Evolutionary conservation across 2,113 vertebrate species (phyloP).

Genomic region (Fukomys damarensis): DNA sequence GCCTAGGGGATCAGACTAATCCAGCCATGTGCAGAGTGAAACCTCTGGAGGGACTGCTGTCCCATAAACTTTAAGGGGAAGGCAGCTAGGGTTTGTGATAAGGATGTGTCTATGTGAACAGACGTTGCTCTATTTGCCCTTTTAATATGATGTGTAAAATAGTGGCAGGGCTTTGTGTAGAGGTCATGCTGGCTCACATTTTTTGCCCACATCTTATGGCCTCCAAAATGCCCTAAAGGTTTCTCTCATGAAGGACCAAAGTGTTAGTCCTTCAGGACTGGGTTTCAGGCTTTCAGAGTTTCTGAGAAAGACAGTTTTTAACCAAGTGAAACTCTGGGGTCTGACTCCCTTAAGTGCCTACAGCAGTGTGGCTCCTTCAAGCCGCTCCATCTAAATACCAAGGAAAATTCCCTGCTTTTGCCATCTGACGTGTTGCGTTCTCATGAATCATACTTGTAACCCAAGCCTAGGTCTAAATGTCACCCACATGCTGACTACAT

Average conservation of each 20-base stretch:
- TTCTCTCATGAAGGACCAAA: not conserved
- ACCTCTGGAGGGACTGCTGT: not conserved
- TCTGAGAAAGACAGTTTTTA: not conserved
- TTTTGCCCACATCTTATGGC: not conserved
- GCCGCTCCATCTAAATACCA: constrained; percentile 40
- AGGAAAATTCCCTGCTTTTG: constrained; percentile 7
- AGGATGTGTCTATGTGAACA: not conserved
- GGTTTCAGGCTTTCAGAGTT: not conserved
- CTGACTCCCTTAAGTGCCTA: not conserved
- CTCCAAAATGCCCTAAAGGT: not conserved
- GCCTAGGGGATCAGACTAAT: not conserved
- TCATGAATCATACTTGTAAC: constrained; percentile 38
- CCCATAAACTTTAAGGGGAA: not conserved
- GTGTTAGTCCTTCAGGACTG: not conserved
- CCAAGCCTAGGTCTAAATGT: constrained; percentile 66
- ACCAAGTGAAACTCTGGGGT: not conserved
- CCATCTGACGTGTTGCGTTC: constrained; percentile 47
- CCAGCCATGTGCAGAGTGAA: rapidly evolving
- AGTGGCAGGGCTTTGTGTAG: not conserved
- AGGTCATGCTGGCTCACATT: not conserved
- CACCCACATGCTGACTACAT: constrained; percentile 37
- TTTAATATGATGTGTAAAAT: not conserved
- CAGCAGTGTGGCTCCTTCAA: not conserved
- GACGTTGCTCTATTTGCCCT: not conserved
- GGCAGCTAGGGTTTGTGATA: not conserved